Base-by-base conservation (phyloP, 2,797 vertebrate genomes). In the Syncerus caffer region DNA sequence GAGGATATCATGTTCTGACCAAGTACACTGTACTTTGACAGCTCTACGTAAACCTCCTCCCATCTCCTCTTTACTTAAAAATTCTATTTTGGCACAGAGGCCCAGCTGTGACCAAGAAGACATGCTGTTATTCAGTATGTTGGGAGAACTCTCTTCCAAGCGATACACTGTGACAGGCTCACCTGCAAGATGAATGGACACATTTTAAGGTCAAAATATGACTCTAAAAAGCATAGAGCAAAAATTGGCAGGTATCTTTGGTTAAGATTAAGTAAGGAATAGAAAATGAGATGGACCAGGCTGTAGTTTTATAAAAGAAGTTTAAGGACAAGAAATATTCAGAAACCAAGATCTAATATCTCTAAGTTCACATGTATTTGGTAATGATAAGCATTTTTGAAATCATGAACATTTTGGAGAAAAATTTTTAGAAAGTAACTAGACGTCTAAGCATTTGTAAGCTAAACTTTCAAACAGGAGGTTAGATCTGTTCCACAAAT, bases 21-120 rank as follows among this genome's bases (percentile, higher is more conserved):
- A 99, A 0, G 99, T 99, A 98, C 99, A 99, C 4, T 99, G 99
- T 85, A 99, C 99, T 98, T 99, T 99, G 80, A 99, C 99, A 64
- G 99, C 99, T 96, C 99, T 99, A 17, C 99, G 98, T 96, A 99
- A 99, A 38, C 99, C 99, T 17, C 99, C 99, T 4, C 99, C 99
- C 99, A 99, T 99, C 98, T 99, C 99, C 98, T 99, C 99, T 98
- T 99, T 99, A 98, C 99, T 99, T 95, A 99, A 99, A 98, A 99
- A 99, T 90, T 99, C 99, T 14, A 99, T 99, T 98, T 99, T 99
- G 96, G 99, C 99, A 98, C 99, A 99, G 53, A 99, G 99, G 19
- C 99, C 99, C 31, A 99, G 99, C 76, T 99, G 99, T 74, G 99
- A 99, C 99, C 99, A 99, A 95, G 99, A 99, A 76, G 99, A 99